Evolutionary conservation across 2,797 vertebrate genomes (phyloP), one percentile per base, ranked within the genome.

Genomic region (Sebastes steindachneri): DNA sequence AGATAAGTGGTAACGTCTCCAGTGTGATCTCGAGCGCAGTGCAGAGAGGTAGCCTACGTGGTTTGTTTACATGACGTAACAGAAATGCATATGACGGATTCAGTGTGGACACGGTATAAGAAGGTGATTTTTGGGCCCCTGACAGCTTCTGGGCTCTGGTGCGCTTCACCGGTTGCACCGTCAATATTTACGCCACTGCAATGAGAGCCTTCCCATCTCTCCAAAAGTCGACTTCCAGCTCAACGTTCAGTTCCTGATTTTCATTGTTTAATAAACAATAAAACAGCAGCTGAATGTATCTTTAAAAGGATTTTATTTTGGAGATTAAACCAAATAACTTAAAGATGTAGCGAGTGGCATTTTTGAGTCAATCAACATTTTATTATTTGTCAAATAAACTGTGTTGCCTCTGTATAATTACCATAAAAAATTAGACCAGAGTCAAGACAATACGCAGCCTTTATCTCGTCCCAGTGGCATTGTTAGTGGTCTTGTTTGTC

Each of bases 401-500:
- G 9, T 76, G 54, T 41, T 66, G 64, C 7, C 17, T 73, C 14
- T 9, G 29, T 76, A 12, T 62, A 62, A 77, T 66, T 63, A 29
- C 60, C 48, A 62, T 67, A 3, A 35, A 53, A 19, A 19, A 67
- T 67, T 26, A 67, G n/a, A 73, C 54, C 14, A 35, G 29, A 76
- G 25, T 69, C 58, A 26, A 29, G 51, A 72, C 51, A 72, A 64
- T 60, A 59, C 5, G 10, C 7, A 12, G 28, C 9, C 48, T 53
- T 77, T 71, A 77, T 76, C 73, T 73, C 65, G 1, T 62, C 26
- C 48, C 48, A 53, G 23, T 28, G 60, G 77, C 37, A 62, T 80
- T 83, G 69, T 74, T 68, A 51, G 17, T 53, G 35, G 45, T 58
- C 3, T 41, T 69, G 79, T 62, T 77, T 62, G 58, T 73, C 68